A percentile compares a stretch with the other conserved stretches of the same genome.
Conservation (phyloP, 1,140 invertebrate genomes). For the Euwallacea fornicatus region DNA sequence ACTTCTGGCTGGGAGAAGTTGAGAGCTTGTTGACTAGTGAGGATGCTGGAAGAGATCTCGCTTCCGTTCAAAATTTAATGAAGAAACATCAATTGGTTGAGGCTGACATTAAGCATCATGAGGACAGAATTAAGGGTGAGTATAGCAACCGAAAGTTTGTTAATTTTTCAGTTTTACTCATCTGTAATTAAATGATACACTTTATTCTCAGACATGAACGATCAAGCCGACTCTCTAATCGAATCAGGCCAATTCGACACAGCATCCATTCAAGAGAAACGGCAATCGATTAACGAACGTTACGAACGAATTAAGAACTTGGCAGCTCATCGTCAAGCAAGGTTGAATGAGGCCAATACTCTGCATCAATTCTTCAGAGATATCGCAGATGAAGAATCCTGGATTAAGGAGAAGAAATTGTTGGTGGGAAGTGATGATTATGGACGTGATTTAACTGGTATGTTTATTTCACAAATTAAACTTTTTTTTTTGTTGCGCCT, state of each 20-base stretch:
- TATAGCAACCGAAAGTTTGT: neutral
- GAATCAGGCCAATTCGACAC: constrained; percentile 94
- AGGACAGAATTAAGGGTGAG: constrained; percentile 90
- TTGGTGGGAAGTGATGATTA: constrained; percentile 97
- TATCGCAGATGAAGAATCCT: constrained; percentile 99
- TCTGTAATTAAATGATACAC: neutral
- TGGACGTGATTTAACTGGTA: constrained; percentile 90
- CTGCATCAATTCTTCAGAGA: constrained; percentile 99
- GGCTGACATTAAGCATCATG: constrained; percentile 93
- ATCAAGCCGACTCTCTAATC: constrained; percentile 90
- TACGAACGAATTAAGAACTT: constrained; percentile 92
- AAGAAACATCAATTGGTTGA: constrained; percentile 99
- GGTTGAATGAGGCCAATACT: constrained; percentile 94
- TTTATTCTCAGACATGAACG: constrained; percentile 76
- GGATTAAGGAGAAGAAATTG: constrained; percentile 99
- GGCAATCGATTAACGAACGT: constrained; percentile 90
- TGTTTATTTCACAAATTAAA: neutral
- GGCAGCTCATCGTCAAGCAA: constrained; percentile 85
- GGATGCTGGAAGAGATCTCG: constrained; percentile 97
- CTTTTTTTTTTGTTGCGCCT: neutral
- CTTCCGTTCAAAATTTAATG: constrained; percentile 98
- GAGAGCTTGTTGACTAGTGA: constrained; percentile 95
- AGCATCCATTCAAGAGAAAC: constrained; percentile 89
- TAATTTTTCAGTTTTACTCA: neutral
- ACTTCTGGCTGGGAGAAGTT: constrained; percentile 99